These are phyloP conservation scores for Odontocolon sp. DNA, from an alignment of 2,888 invertebrate species.

Conservation along the genomic window DNA sequence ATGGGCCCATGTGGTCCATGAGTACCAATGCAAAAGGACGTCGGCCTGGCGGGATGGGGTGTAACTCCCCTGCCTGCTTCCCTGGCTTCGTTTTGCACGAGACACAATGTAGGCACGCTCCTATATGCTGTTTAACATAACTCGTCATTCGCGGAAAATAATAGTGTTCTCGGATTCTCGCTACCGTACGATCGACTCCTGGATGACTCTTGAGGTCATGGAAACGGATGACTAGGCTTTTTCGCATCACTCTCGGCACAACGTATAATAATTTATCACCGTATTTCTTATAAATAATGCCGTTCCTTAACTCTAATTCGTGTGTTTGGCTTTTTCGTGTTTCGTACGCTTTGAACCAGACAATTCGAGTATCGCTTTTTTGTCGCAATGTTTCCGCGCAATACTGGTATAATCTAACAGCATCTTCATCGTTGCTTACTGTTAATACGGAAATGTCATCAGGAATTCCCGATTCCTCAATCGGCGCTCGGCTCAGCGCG, in stretches of 20 bases:
- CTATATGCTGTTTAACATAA: conserved; percentile 12
- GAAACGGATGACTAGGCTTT: conserved; percentile 36
- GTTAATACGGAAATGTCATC: neutral
- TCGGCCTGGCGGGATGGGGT: conserved; percentile 53
- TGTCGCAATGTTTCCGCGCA: neutral
- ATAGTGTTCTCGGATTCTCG: neutral
- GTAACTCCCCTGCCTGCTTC: no score
- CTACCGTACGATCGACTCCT: neutral
- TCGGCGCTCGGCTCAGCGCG: conserved; percentile 57
- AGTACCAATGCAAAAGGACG: conserved; percentile 57
- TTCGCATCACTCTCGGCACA: no score
- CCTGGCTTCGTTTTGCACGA: neutral
- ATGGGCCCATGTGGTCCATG: conserved; percentile 61
- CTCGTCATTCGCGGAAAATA: neutral
- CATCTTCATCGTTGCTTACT: neutral
- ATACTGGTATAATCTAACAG: neutral
- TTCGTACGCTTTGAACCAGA: neutral
- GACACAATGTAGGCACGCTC: conserved; percentile 57
- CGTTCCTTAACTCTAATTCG: neutral
- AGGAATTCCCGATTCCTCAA: neutral
- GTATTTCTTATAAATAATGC: neutral
- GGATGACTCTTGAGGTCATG: no score
- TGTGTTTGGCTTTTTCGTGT: neutral
- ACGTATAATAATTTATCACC: conserved; percentile 21
- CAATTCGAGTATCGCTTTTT: neutral